Conservation (phyloP, 2,113 vertebrate genomes). For the Dasyurus viverrinus region DNA sequence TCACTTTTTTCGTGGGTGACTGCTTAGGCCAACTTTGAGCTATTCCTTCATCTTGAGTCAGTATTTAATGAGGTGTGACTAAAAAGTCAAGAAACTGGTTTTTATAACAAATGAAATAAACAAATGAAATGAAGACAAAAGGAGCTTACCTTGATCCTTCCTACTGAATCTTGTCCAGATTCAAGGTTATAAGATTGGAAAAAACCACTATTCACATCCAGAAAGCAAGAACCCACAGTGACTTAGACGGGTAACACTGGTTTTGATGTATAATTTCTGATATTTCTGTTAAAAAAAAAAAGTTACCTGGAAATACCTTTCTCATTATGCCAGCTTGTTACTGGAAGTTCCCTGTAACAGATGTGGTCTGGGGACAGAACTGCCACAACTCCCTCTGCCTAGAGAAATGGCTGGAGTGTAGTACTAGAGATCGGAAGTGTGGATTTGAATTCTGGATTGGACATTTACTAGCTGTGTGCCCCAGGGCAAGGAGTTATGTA, state of each 20-base stretch:
- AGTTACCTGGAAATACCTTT: background rate
- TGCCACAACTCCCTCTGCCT: background rate
- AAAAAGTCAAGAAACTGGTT: background rate
- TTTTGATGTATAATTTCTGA: background rate
- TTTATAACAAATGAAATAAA: background rate
- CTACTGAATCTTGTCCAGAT: background rate
- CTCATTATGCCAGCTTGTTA: background rate
- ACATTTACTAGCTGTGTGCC: background rate
- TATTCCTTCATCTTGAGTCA: background rate
- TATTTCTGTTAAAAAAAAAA: background rate
- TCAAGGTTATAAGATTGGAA: background rate
- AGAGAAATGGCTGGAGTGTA: background rate
- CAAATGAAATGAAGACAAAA: background rate
- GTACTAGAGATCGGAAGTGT: background rate
- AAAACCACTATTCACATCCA: background rate
- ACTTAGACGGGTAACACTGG: background rate
- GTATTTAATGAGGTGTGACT: background rate
- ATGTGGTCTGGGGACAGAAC: background rate
- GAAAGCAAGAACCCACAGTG: background rate
- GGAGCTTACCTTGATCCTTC: background rate
- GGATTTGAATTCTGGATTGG: background rate
- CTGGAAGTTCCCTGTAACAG: background rate
- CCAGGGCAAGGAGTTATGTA: background rate
- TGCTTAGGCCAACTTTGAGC: background rate
- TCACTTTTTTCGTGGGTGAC: background rate